Percentiles rank a stretch among this genome's conserved stretches.
These are phyloP conservation scores for Bucorvus abyssinicus DNA, from an alignment of 2,797 vertebrate species.

Conservation along the genomic window DNA sequence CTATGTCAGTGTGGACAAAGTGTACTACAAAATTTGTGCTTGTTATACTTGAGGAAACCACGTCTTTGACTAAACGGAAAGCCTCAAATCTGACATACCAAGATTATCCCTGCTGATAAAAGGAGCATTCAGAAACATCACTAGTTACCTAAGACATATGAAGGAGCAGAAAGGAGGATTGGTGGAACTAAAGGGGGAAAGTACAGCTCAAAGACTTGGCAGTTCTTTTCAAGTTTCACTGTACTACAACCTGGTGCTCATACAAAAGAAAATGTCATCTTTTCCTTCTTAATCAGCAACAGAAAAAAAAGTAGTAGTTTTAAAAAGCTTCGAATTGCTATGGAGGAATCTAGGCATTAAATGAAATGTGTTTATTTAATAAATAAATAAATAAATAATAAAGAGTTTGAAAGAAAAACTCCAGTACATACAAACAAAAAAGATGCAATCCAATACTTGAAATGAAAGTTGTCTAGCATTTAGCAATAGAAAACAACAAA, in stretches of 20 bases:
- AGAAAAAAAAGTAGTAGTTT: background rate
- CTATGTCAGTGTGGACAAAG: background rate
- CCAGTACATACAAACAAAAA: background rate
- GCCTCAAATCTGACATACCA: background rate
- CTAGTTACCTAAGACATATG: background rate
- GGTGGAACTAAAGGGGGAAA: background rate
- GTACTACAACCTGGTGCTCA: background rate
- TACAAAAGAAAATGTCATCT: background rate
- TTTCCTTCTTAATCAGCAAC: background rate
- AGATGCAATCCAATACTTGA: background rate
- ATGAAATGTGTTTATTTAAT: background rate
- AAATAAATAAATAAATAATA: background rate
- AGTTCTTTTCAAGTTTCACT: background rate
- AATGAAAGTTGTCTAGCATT: background rate
- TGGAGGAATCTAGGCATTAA: background rate
- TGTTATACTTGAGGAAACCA: constrained; percentile 11
- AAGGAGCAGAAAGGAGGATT: background rate
- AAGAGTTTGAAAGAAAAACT: background rate
- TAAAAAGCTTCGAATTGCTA: background rate
- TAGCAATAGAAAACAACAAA: background rate
- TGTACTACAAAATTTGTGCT: background rate
- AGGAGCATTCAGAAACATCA: background rate
- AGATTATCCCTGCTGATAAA: constrained; percentile 33
- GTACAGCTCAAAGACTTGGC: background rate
- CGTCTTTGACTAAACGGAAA: background rate